Evolutionary conservation across 2,113 vertebrate genomes (phyloP).

Genomic region (Anser brachyrhynchus): DNA sequence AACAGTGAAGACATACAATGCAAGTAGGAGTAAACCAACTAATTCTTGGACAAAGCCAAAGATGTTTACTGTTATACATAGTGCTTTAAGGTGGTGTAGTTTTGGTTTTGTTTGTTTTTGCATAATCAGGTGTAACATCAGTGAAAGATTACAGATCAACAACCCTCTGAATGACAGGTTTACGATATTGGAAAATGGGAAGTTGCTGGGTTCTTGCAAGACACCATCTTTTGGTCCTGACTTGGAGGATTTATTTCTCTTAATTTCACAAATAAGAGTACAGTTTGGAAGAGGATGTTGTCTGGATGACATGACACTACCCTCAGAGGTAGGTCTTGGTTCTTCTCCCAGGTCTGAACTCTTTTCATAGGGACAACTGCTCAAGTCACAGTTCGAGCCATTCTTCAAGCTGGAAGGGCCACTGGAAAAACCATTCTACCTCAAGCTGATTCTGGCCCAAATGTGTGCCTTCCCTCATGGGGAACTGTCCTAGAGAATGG

Average conservation of each 20-base stretch:
- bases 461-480: background rate
- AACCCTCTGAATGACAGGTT: background rate
- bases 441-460: background rate
- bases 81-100: background rate
- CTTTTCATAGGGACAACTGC: background rate
- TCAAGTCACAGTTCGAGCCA: background rate
- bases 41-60: background rate
- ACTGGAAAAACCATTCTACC: background rate
- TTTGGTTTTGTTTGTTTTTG: background rate
- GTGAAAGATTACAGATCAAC: background rate
- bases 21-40: background rate
- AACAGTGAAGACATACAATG: background rate
- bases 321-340: background rate
- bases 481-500: background rate
- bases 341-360: background rate
- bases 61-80: accelerated
- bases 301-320: background rate
- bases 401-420: background rate
- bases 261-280: background rate
- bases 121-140: background rate
- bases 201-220: background rate
- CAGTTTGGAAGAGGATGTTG: background rate
- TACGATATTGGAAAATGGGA: background rate
- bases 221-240: background rate
- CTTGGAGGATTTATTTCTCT: background rate